Conservation (phyloP, 1,140 invertebrate genomes). For the Sarcophaga peregrina region DNA sequence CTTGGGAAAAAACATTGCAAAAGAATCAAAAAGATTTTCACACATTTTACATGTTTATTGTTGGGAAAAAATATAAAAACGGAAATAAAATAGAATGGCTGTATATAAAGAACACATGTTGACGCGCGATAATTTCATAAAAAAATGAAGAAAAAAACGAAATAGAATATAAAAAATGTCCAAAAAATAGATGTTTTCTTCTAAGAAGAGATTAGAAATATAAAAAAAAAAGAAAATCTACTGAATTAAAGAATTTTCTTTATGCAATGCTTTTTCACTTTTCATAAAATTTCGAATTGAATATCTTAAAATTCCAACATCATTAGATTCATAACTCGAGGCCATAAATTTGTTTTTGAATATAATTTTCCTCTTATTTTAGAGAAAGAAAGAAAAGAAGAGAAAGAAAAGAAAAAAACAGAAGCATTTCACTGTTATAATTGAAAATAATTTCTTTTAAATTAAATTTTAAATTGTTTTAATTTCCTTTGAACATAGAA, state of each 20-base stretch:
- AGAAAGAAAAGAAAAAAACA: not conserved
- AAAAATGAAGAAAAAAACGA: not conserved
- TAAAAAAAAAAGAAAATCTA: no score
- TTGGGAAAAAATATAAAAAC: not conserved
- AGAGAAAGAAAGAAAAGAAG: no score
- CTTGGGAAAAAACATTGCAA: not conserved
- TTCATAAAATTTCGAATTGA: not conserved
- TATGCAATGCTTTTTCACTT: no score
- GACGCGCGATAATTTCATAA: conserved; percentile 30
- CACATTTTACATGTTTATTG: not conserved
- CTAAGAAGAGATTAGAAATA: no score
- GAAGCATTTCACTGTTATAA: not conserved
- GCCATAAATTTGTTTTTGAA: not conserved
- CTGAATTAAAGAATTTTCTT: no score
- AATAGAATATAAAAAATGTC: no score
- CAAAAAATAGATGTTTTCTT: no score
- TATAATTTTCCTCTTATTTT: no score
- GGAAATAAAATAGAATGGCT: not conserved
- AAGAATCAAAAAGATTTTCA: conserved; percentile 27
- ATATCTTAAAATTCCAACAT: not conserved
- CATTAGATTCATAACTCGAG: not conserved
- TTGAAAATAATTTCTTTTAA: conserved; percentile 25
- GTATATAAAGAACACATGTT: conserved; percentile 23
- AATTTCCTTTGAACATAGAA: conserved; percentile 15
- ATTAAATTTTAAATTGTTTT: conserved; percentile 16